phyloP scores from a whole-genome alignment of 2,797 vertebrate genomes.

The Eutrigla gurnardus region DNA sequence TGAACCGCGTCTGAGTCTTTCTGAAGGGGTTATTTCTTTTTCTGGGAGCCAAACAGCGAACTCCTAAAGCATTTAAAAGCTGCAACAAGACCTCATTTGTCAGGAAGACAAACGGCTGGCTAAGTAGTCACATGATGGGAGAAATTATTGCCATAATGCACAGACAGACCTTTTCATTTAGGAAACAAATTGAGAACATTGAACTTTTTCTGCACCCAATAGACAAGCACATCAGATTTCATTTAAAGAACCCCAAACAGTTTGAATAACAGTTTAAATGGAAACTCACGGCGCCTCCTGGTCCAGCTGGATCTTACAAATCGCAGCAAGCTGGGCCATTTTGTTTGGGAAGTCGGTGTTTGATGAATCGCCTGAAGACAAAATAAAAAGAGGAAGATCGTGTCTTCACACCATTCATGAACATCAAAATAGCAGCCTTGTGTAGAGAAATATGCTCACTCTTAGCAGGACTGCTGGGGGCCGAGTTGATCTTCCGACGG shows the following conservation, averaged over 20 bases:
- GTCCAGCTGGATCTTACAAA: conserved; percentile 90
- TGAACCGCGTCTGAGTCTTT: background rate
- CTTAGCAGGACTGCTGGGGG: conserved; percentile 91
- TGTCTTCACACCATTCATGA: background rate
- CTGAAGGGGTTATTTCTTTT: background rate
- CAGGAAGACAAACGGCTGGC: no score
- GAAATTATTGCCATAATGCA: background rate
- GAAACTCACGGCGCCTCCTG: conserved; percentile 87
- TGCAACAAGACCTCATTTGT: no score
- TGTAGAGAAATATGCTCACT: conserved; percentile 63
- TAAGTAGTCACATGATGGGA: background rate
- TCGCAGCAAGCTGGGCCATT: conserved; percentile 90
- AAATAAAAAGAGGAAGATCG: background rate
- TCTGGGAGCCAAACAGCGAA: background rate
- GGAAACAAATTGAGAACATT: no score
- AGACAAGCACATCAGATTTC: background rate
- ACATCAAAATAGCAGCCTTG: background rate
- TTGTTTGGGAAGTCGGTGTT: conserved; percentile 79
- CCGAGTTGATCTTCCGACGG: conserved; percentile 93
- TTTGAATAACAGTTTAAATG: background rate
- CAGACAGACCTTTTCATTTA: background rate
- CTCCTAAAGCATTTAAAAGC: background rate
- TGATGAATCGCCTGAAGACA: conserved; percentile 57
- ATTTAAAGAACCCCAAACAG: background rate
- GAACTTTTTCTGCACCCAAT: background rate